Percentiles rank a stretch among this genome's conserved stretches.
phyloP scores from a whole-genome alignment of 2,888 invertebrate genomes.

The Lissocephala sabroskyi region DNA sequence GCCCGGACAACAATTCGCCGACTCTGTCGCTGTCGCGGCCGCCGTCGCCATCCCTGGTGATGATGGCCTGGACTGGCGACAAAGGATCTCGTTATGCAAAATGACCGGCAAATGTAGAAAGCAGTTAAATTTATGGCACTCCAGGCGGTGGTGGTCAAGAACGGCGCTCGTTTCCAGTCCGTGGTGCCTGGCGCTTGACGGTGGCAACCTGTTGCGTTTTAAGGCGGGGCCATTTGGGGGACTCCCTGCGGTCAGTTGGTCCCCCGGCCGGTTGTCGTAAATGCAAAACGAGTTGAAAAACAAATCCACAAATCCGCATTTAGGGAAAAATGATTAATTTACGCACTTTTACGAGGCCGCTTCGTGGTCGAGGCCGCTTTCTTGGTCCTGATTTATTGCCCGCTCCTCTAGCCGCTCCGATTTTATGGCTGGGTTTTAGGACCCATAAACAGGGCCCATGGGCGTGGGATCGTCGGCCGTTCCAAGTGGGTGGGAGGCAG shows the following conservation, averaged over 20 bases:
- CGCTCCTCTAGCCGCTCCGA: slow-evolving; percentile 14
- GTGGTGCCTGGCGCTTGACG: slow-evolving; percentile 60
- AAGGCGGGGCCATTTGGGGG: no score
- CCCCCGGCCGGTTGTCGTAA: slow-evolving; percentile 23
- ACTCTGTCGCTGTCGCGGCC: no score
- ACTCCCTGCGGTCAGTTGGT: slow-evolving; percentile 41
- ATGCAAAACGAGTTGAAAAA: slow-evolving; percentile 49
- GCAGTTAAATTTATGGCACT: slow-evolving; percentile 8
- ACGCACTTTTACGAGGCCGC: slow-evolving; percentile 71
- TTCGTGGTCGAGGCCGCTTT: slow-evolving; percentile 42
- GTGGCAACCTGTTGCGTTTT: slow-evolving; percentile 56
- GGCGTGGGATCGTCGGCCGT: neutral
- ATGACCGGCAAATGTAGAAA: no score
- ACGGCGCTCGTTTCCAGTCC: slow-evolving; percentile 11
- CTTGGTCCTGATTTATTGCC: slow-evolving; percentile 70
- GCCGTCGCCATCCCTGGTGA: no score
- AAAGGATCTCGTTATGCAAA: no score
- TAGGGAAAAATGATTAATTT: slow-evolving; percentile 72
- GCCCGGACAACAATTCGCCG: no score
- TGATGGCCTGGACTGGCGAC: no score
- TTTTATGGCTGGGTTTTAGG: slow-evolving; percentile 46
- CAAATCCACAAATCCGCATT: slow-evolving; percentile 58
- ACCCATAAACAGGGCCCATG: slow-evolving; percentile 41
- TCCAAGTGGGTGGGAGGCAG: neutral
- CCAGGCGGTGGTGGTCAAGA: neutral